A percentile compares a stretch with the other conserved stretches of the same genome.
phyloP scores from a whole-genome alignment of 2,797 vertebrate genomes.

The Babyrousa celebensis region DNA sequence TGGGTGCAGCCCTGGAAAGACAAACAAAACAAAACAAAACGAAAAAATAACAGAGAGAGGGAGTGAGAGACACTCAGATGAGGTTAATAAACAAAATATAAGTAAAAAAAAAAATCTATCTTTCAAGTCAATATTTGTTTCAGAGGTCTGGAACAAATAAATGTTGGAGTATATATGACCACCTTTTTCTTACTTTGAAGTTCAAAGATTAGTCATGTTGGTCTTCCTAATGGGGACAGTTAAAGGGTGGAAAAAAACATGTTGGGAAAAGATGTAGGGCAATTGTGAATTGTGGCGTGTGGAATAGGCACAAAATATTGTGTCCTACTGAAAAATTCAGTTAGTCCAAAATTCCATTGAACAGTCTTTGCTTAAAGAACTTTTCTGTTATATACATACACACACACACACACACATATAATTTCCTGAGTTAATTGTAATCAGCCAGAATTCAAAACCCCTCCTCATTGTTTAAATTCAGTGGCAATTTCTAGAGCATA shows the following conservation, averaged over 20 bases:
- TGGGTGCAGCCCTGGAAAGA: no score
- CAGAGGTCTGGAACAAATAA: conserved; percentile 58
- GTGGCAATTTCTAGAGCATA: not conserved
- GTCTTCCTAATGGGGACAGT: not conserved
- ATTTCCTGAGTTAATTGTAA: conserved; percentile 42
- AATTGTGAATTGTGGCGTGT: not conserved
- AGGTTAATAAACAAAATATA: no score
- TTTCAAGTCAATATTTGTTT: conserved; percentile 71
- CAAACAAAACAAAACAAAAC: no score
- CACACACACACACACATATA: not conserved
- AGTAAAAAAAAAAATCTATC: not conserved
- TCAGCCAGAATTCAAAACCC: not conserved
- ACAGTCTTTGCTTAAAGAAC: conserved; percentile 29
- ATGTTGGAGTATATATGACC: not conserved
- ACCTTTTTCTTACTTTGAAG: conserved; percentile 12
- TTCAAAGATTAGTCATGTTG: not conserved
- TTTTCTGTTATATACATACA: not conserved
- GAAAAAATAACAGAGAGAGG: no score
- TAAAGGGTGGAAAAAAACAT: not conserved
- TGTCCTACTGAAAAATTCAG: conserved; percentile 18
- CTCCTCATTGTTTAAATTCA: not conserved
- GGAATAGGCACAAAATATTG: not conserved
- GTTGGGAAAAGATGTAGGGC: not conserved
- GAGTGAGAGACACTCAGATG: no score
- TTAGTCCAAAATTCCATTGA: conserved; percentile 40